Evolutionary conservation across 2,113 vertebrate genomes (phyloP), one percentile per base, ranked within the genome.

Genomic region (Mesitornis unicolor): DNA sequence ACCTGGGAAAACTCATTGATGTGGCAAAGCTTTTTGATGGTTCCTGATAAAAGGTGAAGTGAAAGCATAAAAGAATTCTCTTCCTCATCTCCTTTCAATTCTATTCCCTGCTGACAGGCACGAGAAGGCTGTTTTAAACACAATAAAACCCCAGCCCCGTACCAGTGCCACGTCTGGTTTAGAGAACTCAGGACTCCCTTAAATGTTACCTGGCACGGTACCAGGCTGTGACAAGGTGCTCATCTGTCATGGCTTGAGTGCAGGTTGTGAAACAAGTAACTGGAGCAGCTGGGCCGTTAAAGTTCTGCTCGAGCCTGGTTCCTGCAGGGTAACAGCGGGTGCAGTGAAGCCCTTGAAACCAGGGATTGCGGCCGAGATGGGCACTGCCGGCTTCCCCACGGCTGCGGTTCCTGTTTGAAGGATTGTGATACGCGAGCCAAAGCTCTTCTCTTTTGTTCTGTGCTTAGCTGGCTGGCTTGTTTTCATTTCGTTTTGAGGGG

Each of bases 301-400:
- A 5, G 38, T 38, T 69, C 36, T 47, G 50, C 51, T 57, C 14
- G 2, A 61, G 54, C 33, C 24, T 28, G 12, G 2, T 31, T 42
- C 70, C 20, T 19, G 9, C 28, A 14, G 74, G 12, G 6, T 11
- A 24, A 13, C 47, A 29, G 69, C 4, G 9, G 36, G 48, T n/a
- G 63, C 48, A 43, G 56, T 2, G 2, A 50, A 11, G 15, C 12
- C 45, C 17, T 54, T 1, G 6, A 0, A 2, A 4, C 16, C 8
- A 2, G 10, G 61, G 40, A 47, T 51, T 33, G 35, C 1, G 3
- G 65, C 40, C 35, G 3, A 11, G 56, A 10, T 2, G 12, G 43
- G 31, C 3, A 2, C 51, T 60, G 69, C 38, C 11, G 2, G 28
- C 54, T 38, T 36, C 21, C 10, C 24, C 36, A 59, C 3, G 1